phyloP scores from a whole-genome alignment of 2,888 invertebrate species.

The Mycalesis mineus region DNA sequence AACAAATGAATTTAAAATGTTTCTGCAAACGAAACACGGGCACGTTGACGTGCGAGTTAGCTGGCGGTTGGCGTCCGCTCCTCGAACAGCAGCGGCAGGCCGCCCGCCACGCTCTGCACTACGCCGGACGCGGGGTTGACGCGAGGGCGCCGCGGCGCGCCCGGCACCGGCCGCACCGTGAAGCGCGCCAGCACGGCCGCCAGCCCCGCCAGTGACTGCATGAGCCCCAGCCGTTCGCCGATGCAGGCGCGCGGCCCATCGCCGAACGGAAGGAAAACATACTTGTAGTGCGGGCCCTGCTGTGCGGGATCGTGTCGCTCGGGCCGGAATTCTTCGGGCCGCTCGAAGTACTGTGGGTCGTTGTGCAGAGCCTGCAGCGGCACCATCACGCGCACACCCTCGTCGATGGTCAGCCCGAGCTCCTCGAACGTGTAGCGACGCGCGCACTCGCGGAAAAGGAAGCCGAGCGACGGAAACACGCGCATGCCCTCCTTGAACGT shows the following conservation, averaged over 20 bases:
- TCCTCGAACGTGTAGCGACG: conserved; percentile 47
- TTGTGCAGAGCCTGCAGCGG: conserved; percentile 48
- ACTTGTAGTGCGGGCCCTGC: conserved; percentile 51
- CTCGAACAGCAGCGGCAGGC: conserved; percentile 43
- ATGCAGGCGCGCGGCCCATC: conserved; percentile 58
- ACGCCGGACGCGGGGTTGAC: conserved; percentile 46
- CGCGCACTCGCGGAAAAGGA: conserved; percentile 43
- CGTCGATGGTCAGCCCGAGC: conserved; percentile 44
- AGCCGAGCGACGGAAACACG: conserved; percentile 56
- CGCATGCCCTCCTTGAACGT: conserved; percentile 53
- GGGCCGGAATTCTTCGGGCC: conserved; percentile 48
- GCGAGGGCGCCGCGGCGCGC: conserved; percentile 35
- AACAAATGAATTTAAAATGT: too few relatives aligned
- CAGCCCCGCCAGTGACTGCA: conserved; percentile 62
- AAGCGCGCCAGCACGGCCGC: conserved; percentile 53
- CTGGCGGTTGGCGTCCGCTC: not conserved
- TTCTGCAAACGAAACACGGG: too few relatives aligned
- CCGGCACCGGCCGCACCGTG: conserved; percentile 47
- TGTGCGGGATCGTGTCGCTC: conserved; percentile 49
- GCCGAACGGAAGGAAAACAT: conserved; percentile 56
- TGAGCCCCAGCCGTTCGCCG: conserved; percentile 55
- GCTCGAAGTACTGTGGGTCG: conserved; percentile 50
- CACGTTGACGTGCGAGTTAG: not conserved
- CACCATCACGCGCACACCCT: conserved; percentile 43
- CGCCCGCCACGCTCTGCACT: conserved; percentile 47